phyloP scores from a whole-genome alignment of 2,888 invertebrate genomes.

The Mycalesis mineus region DNA sequence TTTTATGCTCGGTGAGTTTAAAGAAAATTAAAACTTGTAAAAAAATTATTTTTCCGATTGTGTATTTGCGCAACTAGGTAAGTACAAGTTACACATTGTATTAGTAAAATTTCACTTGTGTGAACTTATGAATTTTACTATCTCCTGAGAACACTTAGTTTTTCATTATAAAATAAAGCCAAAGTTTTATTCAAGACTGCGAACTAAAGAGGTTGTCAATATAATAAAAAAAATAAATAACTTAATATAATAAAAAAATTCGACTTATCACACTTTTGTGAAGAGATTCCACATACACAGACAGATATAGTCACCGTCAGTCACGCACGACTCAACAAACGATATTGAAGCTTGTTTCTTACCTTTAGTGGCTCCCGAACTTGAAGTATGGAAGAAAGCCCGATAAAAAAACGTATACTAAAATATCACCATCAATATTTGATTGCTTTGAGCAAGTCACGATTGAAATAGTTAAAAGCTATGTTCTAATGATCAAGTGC shows the following conservation, averaged over 20 bases:
- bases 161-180: too few species aligned
- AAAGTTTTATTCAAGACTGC: too few species aligned
- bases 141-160: too few species aligned
- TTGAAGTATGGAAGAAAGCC: not conserved
- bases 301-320: slow-evolving; percentile 31
- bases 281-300: too few species aligned
- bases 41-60: too few species aligned
- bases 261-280: not conserved
- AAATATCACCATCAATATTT: slow-evolving; percentile 21
- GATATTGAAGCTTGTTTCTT: not conserved
- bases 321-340: slow-evolving; percentile 64
- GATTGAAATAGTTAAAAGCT: slow-evolving; percentile 26
- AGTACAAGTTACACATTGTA: too few species aligned
- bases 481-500: slow-evolving; percentile 59
- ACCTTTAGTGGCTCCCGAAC: slow-evolving; percentile 3
- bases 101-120: too few species aligned
- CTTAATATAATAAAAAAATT: not conserved
- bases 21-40: too few species aligned
- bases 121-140: too few species aligned
- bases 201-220: not conserved
- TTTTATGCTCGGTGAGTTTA: too few species aligned
- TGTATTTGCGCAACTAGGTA: too few species aligned
- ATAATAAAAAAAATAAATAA: too few species aligned
- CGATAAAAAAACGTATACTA: slow-evolving; percentile 5
- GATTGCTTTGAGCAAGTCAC: slow-evolving; percentile 22